These are phyloP conservation scores for Drosophila tropicalis DNA, from an alignment of 1,140 invertebrate genomes.

Conservation along the genomic window DNA sequence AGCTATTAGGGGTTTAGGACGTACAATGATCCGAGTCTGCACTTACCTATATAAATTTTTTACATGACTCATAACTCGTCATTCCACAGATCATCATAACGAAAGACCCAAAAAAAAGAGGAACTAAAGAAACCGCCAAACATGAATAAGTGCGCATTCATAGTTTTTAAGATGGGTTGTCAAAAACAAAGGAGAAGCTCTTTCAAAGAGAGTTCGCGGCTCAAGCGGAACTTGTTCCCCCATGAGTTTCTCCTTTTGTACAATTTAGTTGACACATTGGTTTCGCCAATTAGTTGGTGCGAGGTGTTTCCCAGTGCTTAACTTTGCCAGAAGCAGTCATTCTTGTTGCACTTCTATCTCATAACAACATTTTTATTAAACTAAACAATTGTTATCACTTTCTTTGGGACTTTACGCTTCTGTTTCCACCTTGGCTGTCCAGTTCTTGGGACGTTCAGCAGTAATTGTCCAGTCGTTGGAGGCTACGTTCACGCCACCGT, in stretches of 20 bases:
- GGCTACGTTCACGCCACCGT: slow-evolving; percentile 59
- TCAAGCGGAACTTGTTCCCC: slow-evolving; percentile 21
- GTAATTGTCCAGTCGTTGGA: slow-evolving; percentile 82
- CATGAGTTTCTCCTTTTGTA: slow-evolving; percentile 32
- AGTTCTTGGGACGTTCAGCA: slow-evolving; percentile 71
- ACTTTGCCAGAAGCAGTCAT: slow-evolving; percentile 25
- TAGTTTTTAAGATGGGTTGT: slow-evolving; percentile 70
- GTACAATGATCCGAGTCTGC: neutral
- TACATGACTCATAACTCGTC: slow-evolving; percentile 39
- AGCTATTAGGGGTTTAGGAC: too few species aligned
- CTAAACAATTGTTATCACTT: slow-evolving; percentile 47
- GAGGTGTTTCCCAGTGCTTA: neutral
- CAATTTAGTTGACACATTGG: slow-evolving; percentile 46
- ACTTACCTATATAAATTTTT: neutral
- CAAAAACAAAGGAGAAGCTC: slow-evolving; percentile 44
- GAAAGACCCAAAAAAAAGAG: slow-evolving; percentile 52
- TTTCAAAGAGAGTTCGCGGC: slow-evolving; percentile 37
- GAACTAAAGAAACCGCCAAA: slow-evolving; percentile 1
- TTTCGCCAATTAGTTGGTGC: neutral
- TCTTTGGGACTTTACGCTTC: slow-evolving; percentile 32
- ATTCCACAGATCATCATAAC: slow-evolving; percentile 16
- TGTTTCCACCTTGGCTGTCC: slow-evolving; percentile 55
- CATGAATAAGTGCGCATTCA: slow-evolving; percentile 77
- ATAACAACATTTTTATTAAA: slow-evolving; percentile 36
- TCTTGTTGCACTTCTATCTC: slow-evolving; percentile 15